A percentile compares a stretch with the other conserved stretches of the same genome.
Evolutionary conservation across 2,888 invertebrate genomes (phyloP).

Genomic region (Labia minor): DNA sequence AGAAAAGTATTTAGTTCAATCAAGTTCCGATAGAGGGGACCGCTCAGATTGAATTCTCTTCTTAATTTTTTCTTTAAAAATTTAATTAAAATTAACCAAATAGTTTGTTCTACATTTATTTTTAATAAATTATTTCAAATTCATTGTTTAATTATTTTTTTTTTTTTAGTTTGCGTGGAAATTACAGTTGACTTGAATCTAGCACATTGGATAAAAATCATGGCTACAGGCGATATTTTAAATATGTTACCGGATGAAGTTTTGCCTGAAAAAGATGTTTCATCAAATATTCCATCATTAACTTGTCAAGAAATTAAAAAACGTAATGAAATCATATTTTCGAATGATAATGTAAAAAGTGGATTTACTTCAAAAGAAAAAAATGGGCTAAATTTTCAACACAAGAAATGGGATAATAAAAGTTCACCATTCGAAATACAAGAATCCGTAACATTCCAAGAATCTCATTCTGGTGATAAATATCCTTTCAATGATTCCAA

Average conservation of each 20-base stretch:
- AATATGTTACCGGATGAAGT: neutral
- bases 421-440: neutral
- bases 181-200: neutral
- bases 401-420: neutral
- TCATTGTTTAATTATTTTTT: neutral
- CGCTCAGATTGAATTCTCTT: neutral
- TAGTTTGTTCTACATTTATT: neutral
- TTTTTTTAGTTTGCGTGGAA: neutral
- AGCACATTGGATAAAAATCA: neutral
- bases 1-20: no score
- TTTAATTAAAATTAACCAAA: neutral
- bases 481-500: neutral
- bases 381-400: neutral
- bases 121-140: neutral
- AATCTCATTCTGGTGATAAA: neutral
- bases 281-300: neutral
- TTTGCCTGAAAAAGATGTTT: neutral
- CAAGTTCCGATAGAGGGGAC: no score
- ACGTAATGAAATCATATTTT: neutral
- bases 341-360: neutral
- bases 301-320: neutral
- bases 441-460: neutral
- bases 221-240: conserved; percentile 13
- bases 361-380: neutral
- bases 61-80: neutral